Evolutionary conservation across 35 echinoderm and acorn worm species (phyloP), one percentile per base, ranked within the genome.

Genomic region (Lytechinus variegatus): DNA sequence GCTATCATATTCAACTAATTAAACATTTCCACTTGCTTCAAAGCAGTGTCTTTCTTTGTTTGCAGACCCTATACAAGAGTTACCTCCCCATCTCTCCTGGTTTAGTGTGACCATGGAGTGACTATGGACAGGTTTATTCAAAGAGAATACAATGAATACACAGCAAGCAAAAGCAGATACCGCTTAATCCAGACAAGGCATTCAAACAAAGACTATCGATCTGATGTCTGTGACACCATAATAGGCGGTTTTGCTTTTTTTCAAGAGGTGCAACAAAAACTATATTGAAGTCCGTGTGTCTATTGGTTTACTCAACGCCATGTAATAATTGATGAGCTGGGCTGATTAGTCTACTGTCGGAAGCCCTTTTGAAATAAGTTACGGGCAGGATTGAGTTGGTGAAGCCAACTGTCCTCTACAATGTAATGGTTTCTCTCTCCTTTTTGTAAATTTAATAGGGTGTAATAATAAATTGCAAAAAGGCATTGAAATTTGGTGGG

Each of bases 261-360:
- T 52, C 88, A 90, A 90, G 29, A 90, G 88, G 88, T 52, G 88
- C 28, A 90, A 90, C 88, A 90, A 90, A 21, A 16, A 1, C 14
- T 79, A 79, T 79, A 79, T 79, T 79, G 66, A 79, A 79, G 4
- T 19, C 21, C n/a, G 66, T 79, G 88, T 90, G 52, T 90, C 88
- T 44, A 90, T 52, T 54, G 29, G 28, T 90, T 10, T 90, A 27
- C 88, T 54, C 88, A 90, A 44, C 33, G 88, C 88, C 52, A 54
- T 52, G 88, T 90, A 90, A 90, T 90, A 90, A 90, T 90, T 90
- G 88, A 90, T 90, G 88, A 90, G 88, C 88, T 52, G 16, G 12
- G 66, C 66, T 79, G 16, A 79, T 79, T 79, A 79, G 66, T 79
- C 66, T 79, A 8, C 66, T 79, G 66, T 19, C 66, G 66, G 66